A percentile compares a stretch with the other conserved stretches of the same genome.
Evolutionary conservation across 2,888 invertebrate genomes (phyloP).

Genomic region (Pristionchus japonicus): DNA sequence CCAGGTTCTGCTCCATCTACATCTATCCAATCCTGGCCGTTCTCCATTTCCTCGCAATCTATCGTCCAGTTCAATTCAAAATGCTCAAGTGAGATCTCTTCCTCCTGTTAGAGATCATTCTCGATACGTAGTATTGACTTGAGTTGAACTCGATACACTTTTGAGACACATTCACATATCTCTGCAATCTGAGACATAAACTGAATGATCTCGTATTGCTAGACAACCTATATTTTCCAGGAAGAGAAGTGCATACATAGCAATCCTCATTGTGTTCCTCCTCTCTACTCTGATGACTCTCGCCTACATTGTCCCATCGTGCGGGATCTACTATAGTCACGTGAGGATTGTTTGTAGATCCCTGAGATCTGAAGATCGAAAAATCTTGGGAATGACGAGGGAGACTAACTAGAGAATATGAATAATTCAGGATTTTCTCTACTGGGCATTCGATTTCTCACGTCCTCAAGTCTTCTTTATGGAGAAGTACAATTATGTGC

Average conservation of each 20-base stretch:
- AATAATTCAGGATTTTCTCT: constrained; percentile 8
- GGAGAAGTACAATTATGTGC: constrained; percentile 6
- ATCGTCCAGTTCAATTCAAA: constrained; percentile 13
- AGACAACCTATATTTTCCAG: background rate
- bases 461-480: constrained; percentile 10
- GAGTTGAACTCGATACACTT: background rate
- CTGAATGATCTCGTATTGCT: background rate
- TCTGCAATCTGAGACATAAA: too few relatives aligned
- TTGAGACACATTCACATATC: background rate
- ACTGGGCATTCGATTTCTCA: constrained; percentile 7
- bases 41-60: background rate
- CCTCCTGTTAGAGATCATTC: background rate
- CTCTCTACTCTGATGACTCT: constrained; percentile 6
- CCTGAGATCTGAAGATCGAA: background rate
- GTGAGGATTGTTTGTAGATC: constrained; percentile 1
- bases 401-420: background rate
- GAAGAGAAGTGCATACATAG: background rate
- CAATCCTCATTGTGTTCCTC: background rate
- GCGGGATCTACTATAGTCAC: constrained; percentile 30
- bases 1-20: constrained; percentile 15
- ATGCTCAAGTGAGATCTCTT: background rate
- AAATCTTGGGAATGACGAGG: background rate
- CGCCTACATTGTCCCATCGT: background rate
- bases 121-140: background rate
- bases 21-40: background rate